Evolutionary conservation across 2,797 vertebrate species (phyloP), one percentile per base, ranked within the genome.

Genomic region (Acomys russatus): DNA sequence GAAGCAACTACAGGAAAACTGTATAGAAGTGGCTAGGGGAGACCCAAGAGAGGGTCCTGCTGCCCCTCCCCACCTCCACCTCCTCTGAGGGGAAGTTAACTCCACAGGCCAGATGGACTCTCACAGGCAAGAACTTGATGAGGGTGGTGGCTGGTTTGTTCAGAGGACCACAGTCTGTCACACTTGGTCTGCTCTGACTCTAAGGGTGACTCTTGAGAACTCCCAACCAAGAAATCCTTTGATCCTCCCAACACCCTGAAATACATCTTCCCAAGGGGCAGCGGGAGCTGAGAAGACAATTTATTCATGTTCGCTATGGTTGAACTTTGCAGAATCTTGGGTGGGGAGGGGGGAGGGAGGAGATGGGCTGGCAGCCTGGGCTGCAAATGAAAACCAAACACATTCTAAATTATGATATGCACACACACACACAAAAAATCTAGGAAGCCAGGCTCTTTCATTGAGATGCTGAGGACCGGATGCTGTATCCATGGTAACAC

Each of bases 401-500:
- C 82, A 35, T n/a, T 94, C 87, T 79, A 76, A 96, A 94, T 94
- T 12, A 83, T 17, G 30, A 97, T 95, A 96, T 17, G 94, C 90
- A 89, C 89, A 88, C 73, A 44, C 44, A 44, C 44, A 44, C 44
- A 44, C 44, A 44, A 90, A 35, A 38, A 51, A 44, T 14, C 83
- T 90, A 14, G 3, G 73, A 94, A 92, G 63, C 22, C 9, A 0
- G 91, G 92, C 83, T 88, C 54, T 96, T 94, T 93, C 96, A 77
- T 86, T 97, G 96, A 70, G 79, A 96, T 93, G 74, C 92, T 22
- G 44, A 93, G 95, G 90, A 66, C 92, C 18, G 12, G 83, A 92
- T 95, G 85, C 92, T 0, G 63, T 95, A 92, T 80, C 97, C 98
- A 88, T 97, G 97, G 98, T 93, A 97, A 95, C 92, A 0, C 61